phyloP scores from a whole-genome alignment of 1,140 invertebrate genomes.

The Habropoda laboriosa region DNA sequence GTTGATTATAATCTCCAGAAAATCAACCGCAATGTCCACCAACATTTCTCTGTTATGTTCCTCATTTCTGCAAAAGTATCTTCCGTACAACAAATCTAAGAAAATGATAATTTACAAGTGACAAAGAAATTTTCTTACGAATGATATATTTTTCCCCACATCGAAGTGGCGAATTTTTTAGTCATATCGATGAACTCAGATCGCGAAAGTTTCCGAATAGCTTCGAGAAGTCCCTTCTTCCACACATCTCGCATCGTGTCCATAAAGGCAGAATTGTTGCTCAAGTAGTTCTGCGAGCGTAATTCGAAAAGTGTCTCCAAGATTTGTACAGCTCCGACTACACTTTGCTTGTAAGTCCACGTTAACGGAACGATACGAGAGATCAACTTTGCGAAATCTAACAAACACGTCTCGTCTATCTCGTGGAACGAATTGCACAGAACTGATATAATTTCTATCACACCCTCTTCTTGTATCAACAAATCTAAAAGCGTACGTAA shows the following conservation, averaged over 20 bases:
- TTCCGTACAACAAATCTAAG: constrained; percentile 3
- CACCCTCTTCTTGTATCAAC: constrained; percentile 81
- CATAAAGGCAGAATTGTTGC: constrained; percentile 7
- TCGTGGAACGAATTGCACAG: constrained; percentile 66
- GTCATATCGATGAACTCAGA: constrained; percentile 60
- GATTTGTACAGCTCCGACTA: constrained; percentile 62
- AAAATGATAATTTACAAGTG: neutral
- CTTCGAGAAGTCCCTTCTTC: constrained; percentile 55
- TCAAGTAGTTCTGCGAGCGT: constrained; percentile 50
- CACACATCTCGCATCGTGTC: constrained; percentile 54
- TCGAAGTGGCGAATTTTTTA: constrained; percentile 55
- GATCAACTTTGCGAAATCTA: constrained; percentile 62
- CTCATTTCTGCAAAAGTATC: constrained; percentile 65
- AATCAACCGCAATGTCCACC: constrained; percentile 76
- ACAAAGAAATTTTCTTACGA: constrained; percentile 43
- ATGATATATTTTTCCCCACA: constrained; percentile 70
- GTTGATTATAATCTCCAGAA: constrained; percentile 78
- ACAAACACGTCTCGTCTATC: constrained; percentile 40
- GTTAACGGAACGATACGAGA: constrained; percentile 63
- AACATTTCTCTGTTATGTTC: constrained; percentile 69
- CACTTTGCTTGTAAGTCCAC: constrained; percentile 62
- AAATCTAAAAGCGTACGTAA: constrained; percentile 71
- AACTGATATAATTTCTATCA: constrained; percentile 80
- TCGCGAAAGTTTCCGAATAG: constrained; percentile 44
- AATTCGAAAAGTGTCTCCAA: constrained; percentile 71